Evolutionary conservation across 2,113 vertebrate genomes (phyloP), one percentile per base, ranked within the genome.

Genomic region (Vicugna pacos): DNA sequence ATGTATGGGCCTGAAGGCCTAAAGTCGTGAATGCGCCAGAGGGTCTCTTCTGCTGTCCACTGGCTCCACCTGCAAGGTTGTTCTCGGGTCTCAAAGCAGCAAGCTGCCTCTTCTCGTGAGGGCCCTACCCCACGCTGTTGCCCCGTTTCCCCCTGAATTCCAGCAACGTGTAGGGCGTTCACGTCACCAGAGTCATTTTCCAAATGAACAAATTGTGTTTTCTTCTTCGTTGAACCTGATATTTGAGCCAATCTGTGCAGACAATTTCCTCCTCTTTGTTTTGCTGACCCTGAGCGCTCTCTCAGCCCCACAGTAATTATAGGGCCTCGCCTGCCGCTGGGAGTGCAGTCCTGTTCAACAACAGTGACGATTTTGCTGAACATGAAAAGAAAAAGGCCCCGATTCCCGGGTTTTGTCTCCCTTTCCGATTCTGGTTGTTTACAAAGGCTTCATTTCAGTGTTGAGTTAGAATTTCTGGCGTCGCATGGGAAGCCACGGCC

Each of bases 191-290:
- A 97, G 83, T 98, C 58, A 97, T 98, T 98, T 98, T 98, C 98
- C 89, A 98, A 98, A 98, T 97, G 97, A 98, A 98, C 97, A 98
- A 98, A 98, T 98, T 97, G 94, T 95, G 96, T 98, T 98, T 98
- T 98, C 96, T 98, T 98, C 97, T 96, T 98, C 93, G 58, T 70
- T 98, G 98, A 98, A 98, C 94, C 97, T 98, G 97, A 97, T 97
- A 98, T 98, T 96, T 97, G 98, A 98, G 98, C 98, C 98, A 98
- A 97, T 98, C 97, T 98, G 97, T 97, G 98, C 98, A 95, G 96
- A 89, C 97, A 98, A 95, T 98, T 98, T 98, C 97, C 96, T 98
- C 83, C 96, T 97, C 97, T 98, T 98, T 98, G 97, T 98, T 98
- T 98, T 97, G 91, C 80, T 99, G 98, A 98, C 98, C 97, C 97